phyloP scores from a whole-genome alignment of 2,113 vertebrate species.

The Xenotilapia flavipinnis region DNA sequence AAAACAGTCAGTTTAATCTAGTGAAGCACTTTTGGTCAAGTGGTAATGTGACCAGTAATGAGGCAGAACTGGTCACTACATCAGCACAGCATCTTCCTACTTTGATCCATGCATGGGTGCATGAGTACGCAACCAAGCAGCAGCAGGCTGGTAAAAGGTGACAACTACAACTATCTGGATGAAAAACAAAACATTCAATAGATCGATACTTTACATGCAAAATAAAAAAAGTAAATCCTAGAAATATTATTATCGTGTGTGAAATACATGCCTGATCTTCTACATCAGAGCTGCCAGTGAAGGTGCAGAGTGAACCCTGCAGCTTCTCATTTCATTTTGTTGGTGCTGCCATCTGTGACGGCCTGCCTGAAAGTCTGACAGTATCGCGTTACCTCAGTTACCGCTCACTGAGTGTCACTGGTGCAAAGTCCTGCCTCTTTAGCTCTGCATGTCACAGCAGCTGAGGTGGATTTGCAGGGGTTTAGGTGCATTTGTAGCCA shows the following conservation, averaged over 20 bases:
- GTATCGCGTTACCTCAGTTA: neutral
- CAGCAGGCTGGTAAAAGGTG: neutral
- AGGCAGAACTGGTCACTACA: neutral
- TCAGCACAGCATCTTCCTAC: neutral
- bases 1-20: accelerated
- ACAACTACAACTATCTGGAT: neutral
- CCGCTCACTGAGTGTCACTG: neutral
- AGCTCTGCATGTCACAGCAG: neutral
- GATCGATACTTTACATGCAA: neutral
- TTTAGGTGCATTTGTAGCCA: neutral
- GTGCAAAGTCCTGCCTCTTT: neutral
- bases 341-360: neutral
- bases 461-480: neutral
- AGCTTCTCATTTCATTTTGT: neutral
- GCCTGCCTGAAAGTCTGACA: accelerated
- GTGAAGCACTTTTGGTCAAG: neutral
- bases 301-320: neutral
- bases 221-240: neutral
- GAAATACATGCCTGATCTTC: neutral
- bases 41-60: neutral
- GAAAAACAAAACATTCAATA: neutral
- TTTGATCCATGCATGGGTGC: neutral
- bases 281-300: neutral
- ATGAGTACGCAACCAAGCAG: neutral
- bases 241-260: neutral